A percentile compares a stretch with the other conserved stretches of the same genome.
phyloP scores from a whole-genome alignment of 1,140 invertebrate genomes.

The Ceratina calcarata region DNA sequence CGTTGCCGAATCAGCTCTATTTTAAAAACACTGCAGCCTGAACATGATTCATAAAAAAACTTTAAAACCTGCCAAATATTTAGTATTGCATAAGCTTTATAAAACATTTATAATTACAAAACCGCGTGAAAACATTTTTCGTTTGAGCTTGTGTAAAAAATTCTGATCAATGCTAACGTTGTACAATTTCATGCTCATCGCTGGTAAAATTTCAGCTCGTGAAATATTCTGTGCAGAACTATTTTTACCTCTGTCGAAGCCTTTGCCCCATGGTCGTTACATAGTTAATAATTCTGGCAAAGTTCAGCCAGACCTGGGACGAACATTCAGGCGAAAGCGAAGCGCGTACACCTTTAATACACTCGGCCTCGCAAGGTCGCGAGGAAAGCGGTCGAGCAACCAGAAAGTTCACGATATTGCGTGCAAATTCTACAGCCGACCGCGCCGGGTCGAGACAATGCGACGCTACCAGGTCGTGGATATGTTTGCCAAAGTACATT shows the following conservation, averaged over 20 bases:
- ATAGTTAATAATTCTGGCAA: conserved; percentile 28
- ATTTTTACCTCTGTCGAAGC: background rate
- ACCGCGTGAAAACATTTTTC: no score
- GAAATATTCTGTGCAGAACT: background rate
- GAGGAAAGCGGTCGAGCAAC: conserved; percentile 19
- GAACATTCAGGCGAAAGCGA: conserved; percentile 19
- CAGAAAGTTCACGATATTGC: conserved; percentile 54
- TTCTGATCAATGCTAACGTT: no score
- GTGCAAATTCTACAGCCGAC: conserved; percentile 48
- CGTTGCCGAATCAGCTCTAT: background rate
- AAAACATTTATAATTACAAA: no score
- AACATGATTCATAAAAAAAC: no score
- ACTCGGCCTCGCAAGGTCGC: conserved; percentile 52
- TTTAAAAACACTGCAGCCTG: no score
- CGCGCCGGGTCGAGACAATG: conserved; percentile 33
- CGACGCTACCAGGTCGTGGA: conserved; percentile 19
- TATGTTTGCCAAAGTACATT: conserved; percentile 25
- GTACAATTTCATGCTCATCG: no score
- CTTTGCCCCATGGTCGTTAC: background rate
- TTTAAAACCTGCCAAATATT: no score
- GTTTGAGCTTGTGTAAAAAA: no score
- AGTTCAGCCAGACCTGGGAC: background rate
- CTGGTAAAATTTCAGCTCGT: no score
- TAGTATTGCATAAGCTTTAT: no score
- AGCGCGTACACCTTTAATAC: background rate